Percentiles rank a stretch among this genome's conserved stretches.
phyloP scores from a whole-genome alignment of 2,113 vertebrate species.

The Triplophysa rosa region DNA sequence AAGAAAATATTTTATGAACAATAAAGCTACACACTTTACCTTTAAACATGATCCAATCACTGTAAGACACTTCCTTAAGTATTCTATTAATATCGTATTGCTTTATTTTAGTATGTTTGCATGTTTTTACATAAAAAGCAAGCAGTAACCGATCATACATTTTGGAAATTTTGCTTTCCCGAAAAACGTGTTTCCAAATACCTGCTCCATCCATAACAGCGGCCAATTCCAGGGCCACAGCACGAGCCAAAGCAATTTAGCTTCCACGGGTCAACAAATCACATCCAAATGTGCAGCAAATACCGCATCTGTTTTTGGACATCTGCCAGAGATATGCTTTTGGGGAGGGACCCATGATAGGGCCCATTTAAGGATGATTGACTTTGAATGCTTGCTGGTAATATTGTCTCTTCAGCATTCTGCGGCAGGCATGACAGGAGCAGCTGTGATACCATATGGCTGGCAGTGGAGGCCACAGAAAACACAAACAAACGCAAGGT shows the following conservation, averaged over 20 bases:
- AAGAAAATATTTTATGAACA: no score
- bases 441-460: constrained; percentile 42
- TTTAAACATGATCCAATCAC: no score
- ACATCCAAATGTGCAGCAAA: constrained; percentile 1
- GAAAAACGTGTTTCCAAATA: background rate
- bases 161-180: no score
- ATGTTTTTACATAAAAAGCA: background rate
- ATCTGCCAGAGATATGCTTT: constrained; percentile 41
- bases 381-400: constrained; percentile 35
- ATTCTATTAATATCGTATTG: background rate
- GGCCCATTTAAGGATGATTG: constrained; percentile 39
- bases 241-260: constrained; percentile 21
- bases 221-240: background rate
- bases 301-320: constrained; percentile 9
- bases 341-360: constrained; percentile 40
- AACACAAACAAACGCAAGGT: constrained; percentile 30
- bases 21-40: no score
- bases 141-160: no score
- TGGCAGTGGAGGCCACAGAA: constrained; percentile 32
- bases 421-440: constrained; percentile 20
- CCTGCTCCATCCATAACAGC: background rate
- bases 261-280: constrained; percentile 16
- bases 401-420: constrained; percentile 39
- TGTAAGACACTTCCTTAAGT: no score
- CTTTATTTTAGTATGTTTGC: background rate